phyloP scores from a whole-genome alignment of 2,888 invertebrate genomes.

The Clostera curtula region DNA sequence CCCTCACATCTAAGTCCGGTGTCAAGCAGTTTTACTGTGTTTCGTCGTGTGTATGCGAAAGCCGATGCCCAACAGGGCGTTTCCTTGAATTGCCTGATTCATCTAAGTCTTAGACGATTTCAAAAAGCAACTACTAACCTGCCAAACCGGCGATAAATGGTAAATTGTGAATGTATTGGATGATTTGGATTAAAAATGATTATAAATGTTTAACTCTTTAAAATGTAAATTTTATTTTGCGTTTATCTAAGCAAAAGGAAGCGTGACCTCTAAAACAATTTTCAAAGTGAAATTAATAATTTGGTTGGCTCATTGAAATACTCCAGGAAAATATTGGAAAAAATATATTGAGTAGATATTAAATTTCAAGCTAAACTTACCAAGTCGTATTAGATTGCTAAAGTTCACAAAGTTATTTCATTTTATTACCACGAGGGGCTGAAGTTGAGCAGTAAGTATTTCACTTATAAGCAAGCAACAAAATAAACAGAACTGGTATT shows the following conservation, averaged over 20 bases:
- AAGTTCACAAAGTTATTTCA: constrained; percentile 53
- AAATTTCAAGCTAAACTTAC: constrained; percentile 36
- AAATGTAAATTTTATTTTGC: not conserved
- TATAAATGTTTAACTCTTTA: not conserved
- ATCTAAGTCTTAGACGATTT: too few species aligned
- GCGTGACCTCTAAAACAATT: constrained; percentile 2
- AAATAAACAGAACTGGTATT: constrained; percentile 6
- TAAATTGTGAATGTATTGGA: constrained; percentile 1
- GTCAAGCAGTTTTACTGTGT: too few species aligned
- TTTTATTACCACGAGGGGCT: constrained; percentile 41
- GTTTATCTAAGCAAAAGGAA: not conserved
- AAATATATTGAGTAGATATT: constrained; percentile 41
- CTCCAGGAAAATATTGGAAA: constrained; percentile 37
- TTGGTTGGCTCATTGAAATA: constrained; percentile 43
- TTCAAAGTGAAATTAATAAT: constrained; percentile 8
- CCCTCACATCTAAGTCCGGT: too few species aligned
- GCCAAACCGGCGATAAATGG: too few species aligned
- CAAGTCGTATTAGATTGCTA: constrained; percentile 38
- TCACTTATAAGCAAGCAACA: constrained; percentile 25
- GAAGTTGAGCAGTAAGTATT: constrained; percentile 32
- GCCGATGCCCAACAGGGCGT: too few species aligned
- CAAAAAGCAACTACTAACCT: too few species aligned
- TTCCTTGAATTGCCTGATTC: too few species aligned
- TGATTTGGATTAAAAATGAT: not conserved
- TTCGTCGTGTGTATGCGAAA: too few species aligned